Conservation (phyloP, 2,888 invertebrate species). For the Parasteatoda lunata region DNA sequence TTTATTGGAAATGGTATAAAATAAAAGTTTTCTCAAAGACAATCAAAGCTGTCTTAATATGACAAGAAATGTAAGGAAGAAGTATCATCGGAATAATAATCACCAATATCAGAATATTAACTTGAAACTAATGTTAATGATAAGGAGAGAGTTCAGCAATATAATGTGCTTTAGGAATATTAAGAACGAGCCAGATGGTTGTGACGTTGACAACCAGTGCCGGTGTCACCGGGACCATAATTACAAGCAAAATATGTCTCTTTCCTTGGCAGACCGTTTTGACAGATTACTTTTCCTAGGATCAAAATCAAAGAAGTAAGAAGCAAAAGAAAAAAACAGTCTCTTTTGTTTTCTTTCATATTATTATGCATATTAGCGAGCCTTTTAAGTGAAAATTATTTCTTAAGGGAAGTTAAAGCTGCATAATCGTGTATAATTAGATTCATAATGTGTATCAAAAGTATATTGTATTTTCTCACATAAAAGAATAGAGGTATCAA, state of each 20-base stretch:
- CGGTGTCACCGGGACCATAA: constrained; percentile 53
- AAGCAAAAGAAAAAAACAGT: neutral
- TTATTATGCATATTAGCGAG: too few relatives aligned
- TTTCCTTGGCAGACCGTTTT: constrained; percentile 13
- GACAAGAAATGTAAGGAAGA: constrained; percentile 1
- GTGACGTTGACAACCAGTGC: constrained; percentile 48
- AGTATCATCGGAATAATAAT: constrained; percentile 60
- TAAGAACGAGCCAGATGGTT: constrained; percentile 44
- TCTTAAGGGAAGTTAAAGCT: too few relatives aligned
- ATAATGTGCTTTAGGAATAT: constrained; percentile 36
- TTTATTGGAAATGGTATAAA: too few relatives aligned
- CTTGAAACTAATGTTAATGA: constrained; percentile 62
- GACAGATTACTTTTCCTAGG: constrained; percentile 47
- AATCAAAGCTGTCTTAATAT: too few relatives aligned
- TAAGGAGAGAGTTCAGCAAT: constrained; percentile 36
- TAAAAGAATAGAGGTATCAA: too few relatives aligned
- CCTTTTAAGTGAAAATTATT: too few relatives aligned
- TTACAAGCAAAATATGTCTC: constrained; percentile 62
- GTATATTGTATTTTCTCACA: too few relatives aligned
- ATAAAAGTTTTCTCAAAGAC: too few relatives aligned
- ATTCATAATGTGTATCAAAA: too few relatives aligned
- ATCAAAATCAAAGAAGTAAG: constrained; percentile 2
- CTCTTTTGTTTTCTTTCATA: too few relatives aligned
- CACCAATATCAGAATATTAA: constrained; percentile 63
- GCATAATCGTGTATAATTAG: too few relatives aligned